phyloP scores from a whole-genome alignment of 2,113 vertebrate genomes.

The Sphaerodactylus townsendi region DNA sequence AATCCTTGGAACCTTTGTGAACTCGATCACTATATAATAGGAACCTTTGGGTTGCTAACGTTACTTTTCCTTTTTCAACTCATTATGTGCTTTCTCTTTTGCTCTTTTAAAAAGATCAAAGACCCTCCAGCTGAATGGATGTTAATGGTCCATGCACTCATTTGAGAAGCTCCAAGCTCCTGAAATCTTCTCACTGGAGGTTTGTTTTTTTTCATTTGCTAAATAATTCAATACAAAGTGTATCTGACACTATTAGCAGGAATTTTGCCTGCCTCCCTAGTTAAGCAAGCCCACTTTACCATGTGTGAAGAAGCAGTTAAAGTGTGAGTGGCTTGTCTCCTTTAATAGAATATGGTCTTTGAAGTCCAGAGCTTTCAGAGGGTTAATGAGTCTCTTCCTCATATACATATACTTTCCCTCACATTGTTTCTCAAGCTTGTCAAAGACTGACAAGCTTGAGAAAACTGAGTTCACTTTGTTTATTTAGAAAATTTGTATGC shows the following conservation, averaged over 20 bases:
- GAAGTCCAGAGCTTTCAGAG: constrained; percentile 21
- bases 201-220: constrained; percentile 25
- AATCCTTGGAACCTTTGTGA: constrained; percentile 81
- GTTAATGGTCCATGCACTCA: constrained; percentile 73
- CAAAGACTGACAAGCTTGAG: constrained; percentile 18
- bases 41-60: constrained; percentile 81
- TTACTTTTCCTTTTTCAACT: constrained; percentile 58
- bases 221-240: constrained; percentile 55
- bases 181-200: constrained; percentile 48
- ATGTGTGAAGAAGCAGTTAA: constrained; percentile 46
- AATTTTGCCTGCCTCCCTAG: constrained; percentile 61
- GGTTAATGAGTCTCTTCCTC: constrained; percentile 49
- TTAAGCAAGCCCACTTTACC: constrained; percentile 55
- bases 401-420: background rate
- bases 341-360: constrained; percentile 6
- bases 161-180: constrained; percentile 60
- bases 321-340: constrained; percentile 39
- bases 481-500: too few species aligned
- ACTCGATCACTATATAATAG: constrained; percentile 83
- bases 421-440: background rate
- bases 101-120: constrained; percentile 78
- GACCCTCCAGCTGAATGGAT: constrained; percentile 67
- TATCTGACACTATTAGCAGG: constrained; percentile 68
- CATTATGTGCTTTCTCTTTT: constrained; percentile 27
- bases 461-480: background rate